Base-by-base conservation (phyloP, 2,888 invertebrate genomes). In the Gasteruption jaculator region DNA sequence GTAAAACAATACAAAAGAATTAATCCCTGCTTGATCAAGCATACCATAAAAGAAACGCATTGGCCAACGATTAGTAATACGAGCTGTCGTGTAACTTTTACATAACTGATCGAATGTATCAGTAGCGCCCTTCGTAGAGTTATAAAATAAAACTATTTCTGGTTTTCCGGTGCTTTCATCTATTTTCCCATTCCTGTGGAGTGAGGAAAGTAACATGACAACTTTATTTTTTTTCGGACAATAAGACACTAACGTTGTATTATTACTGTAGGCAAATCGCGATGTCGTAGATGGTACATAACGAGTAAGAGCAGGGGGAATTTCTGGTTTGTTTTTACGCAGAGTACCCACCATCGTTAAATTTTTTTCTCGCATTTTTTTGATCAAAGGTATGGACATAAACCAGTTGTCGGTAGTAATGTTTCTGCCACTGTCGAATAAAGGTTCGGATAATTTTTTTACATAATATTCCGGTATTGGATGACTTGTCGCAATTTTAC, bases 351-450 rank as follows among this genome's bases (percentile, higher is more conserved):
- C 41, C 31, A 49, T 43, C 3, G 52, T 51, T 12, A 52, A 10
- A 15, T 44, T 42, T 20, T 53, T 37, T 25, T 52, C 42, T 6
- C 22, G 25, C 38, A 56, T 40, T 18, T 36, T 44, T 6, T 45
- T 30, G 15, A 50, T 42, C 22, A 48, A 31, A 11, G 39, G 42
- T 15, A 50, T 12, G 5, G 53, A 53, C n/a, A 50, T 41, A 22
- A 52, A 56, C 53, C 53, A 53, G 40, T 56, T 53, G 26, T 56
- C 52, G n/a, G 46, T 43, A 2, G 52, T 56, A 12, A 54, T 40
- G 12, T 49, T 50, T 2, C 47, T 29, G 5, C 22, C 21, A n/a
- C 43, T 37, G n/a, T 41, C 45, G 22, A 41, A 35, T 21, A 54
- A 48, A 16, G 51, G 43, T 37, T 43, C 27, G 12, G 42, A 31